A percentile compares a stretch with the other conserved stretches of the same genome.
These are phyloP conservation scores for Napeogenes inachia DNA, from an alignment of 2,888 invertebrate genomes.

Conservation along the genomic window DNA sequence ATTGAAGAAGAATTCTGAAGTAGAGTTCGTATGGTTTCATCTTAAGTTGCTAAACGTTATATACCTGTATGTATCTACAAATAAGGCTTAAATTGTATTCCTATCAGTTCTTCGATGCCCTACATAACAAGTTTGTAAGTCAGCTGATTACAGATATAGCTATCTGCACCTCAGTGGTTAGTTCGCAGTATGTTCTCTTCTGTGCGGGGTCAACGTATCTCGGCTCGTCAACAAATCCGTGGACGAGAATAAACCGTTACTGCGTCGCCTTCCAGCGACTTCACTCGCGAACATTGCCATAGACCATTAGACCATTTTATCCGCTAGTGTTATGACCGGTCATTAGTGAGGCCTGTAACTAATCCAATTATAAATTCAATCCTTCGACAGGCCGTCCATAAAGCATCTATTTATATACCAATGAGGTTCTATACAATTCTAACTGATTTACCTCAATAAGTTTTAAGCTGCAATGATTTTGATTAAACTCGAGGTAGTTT, in stretches of 20 bases:
- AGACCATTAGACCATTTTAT: conserved; percentile 49
- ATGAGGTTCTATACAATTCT: not conserved
- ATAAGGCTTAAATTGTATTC: too few species aligned
- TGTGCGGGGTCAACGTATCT: conserved; percentile 70
- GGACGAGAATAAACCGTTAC: conserved; percentile 76
- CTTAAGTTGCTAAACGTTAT: too few species aligned
- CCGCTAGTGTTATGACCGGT: conserved; percentile 34
- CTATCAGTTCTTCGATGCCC: too few species aligned
- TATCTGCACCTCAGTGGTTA: conserved; percentile 37
- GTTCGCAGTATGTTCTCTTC: conserved; percentile 60
- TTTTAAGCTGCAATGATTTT: too few species aligned
- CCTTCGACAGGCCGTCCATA: conserved; percentile 12
- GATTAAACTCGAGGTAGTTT: too few species aligned
- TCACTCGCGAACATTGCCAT: conserved; percentile 58
- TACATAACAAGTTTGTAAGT: not conserved
- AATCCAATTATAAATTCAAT: conserved; percentile 13
- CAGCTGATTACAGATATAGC: conserved; percentile 18
- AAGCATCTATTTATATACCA: conserved; percentile 5
- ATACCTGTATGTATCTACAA: too few species aligned
- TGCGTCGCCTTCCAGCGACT: conserved; percentile 66
- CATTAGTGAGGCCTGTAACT: conserved; percentile 17
- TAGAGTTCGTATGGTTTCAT: too few species aligned
- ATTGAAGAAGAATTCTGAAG: too few species aligned
- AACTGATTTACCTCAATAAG: too few species aligned
- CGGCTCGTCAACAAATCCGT: conserved; percentile 73